Base-by-base conservation (phyloP, 1,140 invertebrate species). In the Agrypnia vestita region DNA sequence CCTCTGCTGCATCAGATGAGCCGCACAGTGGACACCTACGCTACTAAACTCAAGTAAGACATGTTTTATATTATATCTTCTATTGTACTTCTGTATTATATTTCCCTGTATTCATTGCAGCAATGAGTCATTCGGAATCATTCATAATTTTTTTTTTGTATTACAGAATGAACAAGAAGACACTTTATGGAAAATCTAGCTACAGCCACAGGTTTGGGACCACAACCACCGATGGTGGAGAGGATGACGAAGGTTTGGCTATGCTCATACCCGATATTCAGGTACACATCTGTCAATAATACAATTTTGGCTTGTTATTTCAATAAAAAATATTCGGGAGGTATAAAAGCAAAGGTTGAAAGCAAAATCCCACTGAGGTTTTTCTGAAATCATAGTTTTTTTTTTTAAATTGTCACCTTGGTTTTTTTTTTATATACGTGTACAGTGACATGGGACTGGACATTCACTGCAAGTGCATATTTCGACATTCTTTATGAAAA, bases 11-110 rank as follows among this genome's bases (percentile, higher is more conserved):
- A 92, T 21, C 96, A 94, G 86, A 97, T 98, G 96, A 96, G 94
- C 85, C 91, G 92, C 55, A 97, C 96, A 87, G 96, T 98, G 43
- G 96, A 98, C 86, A 97, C 94, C 0, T 98, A 98, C 86, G 93
- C 95, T 35, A 94, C 92, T 84, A 92, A 95, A 85, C 90, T 96
- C 47, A 94, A 93, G 94, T 96, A 88, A 90, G 89, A 88, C 1
- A n/a, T n/a, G 62, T 9, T n/a, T 67, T 35, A 35, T 35, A 6
- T 35, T 35, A 35, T 6, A 35, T n/a, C n/a, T n/a, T n/a, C n/a
- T n/a, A n/a, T n/a, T n/a, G n/a, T n/a, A n/a, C n/a, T n/a, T n/a
- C n/a, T n/a, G n/a, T n/a, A n/a, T n/a, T n/a, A n/a, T n/a, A n/a
- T n/a, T n/a, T n/a, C n/a, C n/a, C 6, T 35, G 25, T 35, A 6